phyloP scores from a whole-genome alignment of 2,888 invertebrate genomes.

The Oscheius myriophilus region DNA sequence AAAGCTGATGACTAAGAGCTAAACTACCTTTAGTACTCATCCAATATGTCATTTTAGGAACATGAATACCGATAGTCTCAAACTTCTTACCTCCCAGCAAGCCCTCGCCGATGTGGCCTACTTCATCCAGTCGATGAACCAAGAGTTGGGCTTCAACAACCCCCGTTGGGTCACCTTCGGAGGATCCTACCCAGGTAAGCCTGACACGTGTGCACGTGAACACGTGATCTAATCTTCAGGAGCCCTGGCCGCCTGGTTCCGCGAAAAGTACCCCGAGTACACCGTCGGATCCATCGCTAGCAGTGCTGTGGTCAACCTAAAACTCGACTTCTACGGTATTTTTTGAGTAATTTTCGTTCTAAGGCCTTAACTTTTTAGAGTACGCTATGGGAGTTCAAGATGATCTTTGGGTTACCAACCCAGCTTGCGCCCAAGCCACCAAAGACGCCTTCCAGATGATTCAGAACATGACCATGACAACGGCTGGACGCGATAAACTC shows the following conservation, averaged over 20 bases:
- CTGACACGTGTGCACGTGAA: too few relatives aligned
- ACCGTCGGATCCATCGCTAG: slow-evolving; percentile 57
- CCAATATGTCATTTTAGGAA: slow-evolving; percentile 32
- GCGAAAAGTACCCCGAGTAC: slow-evolving; percentile 56
- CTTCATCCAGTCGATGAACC: slow-evolving; percentile 56
- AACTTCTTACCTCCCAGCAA: slow-evolving; percentile 49
- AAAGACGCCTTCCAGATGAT: slow-evolving; percentile 40
- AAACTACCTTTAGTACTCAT: too few relatives aligned
- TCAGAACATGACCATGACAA: slow-evolving; percentile 44
- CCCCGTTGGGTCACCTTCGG: slow-evolving; percentile 67
- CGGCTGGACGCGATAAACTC: slow-evolving; percentile 44
- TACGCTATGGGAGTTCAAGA: slow-evolving; percentile 61
- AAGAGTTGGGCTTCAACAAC: slow-evolving; percentile 44
- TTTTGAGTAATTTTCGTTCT: neutral
- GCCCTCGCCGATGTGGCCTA: slow-evolving; percentile 54
- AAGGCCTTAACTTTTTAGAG: slow-evolving; percentile 41
- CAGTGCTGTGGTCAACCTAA: slow-evolving; percentile 53
- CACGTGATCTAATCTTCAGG: slow-evolving; percentile 25
- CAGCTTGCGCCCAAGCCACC: slow-evolving; percentile 38
- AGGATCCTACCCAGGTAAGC: slow-evolving; percentile 57
- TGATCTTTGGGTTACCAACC: slow-evolving; percentile 42
- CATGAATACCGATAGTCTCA: slow-evolving; percentile 47
- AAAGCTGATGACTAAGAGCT: too few relatives aligned
- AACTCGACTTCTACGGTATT: slow-evolving; percentile 55
- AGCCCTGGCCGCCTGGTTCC: slow-evolving; percentile 58